A percentile compares a stretch with the other conserved stretches of the same genome.
Conservation (phyloP, 2,797 vertebrate species). For the Microctenopoma lineatum region DNA sequence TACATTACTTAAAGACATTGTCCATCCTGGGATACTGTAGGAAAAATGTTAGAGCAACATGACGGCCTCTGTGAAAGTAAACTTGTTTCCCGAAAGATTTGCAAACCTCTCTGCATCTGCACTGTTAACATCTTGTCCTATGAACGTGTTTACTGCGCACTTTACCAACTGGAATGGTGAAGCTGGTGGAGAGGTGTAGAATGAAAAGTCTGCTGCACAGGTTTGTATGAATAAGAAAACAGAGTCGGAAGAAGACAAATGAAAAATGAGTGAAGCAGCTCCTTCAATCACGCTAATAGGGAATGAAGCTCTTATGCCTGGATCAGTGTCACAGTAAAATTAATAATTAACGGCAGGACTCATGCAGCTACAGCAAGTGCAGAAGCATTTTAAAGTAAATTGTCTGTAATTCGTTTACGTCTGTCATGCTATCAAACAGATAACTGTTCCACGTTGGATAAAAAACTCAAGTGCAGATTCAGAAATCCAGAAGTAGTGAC, state of each 20-base stretch:
- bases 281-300: not conserved
- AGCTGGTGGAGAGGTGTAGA: not conserved
- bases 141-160: no score
- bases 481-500: not conserved
- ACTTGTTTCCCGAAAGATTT: no score
- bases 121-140: no score
- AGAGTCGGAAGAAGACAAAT: not conserved
- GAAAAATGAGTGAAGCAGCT: not conserved
- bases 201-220: not conserved
- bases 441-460: not conserved
- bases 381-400: not conserved
- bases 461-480: not conserved
- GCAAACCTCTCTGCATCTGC: no score
- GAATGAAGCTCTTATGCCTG: not conserved
- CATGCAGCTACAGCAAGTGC: not conserved
- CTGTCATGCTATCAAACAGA: not conserved
- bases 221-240: not conserved
- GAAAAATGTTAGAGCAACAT: no score
- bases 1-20: no score
- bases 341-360: not conserved
- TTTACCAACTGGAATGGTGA: not conserved
- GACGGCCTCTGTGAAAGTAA: no score
- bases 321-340: slow-evolving; percentile 12
- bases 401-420: not conserved
- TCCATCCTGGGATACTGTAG: no score